Evolutionary conservation across 2,888 invertebrate species (phyloP).

Genomic region (Cephus spinipes): DNA sequence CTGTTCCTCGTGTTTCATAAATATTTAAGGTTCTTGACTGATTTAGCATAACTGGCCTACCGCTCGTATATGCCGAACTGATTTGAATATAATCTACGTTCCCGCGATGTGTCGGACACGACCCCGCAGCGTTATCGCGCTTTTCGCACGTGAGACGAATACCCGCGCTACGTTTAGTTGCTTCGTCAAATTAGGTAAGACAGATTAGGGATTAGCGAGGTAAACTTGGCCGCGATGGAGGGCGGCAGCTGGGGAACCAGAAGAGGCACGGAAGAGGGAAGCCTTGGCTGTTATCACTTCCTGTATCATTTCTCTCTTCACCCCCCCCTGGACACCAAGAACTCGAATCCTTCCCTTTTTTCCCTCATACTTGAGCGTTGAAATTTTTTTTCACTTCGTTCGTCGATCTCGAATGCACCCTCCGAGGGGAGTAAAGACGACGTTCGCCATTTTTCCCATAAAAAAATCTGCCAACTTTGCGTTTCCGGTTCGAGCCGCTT

Average conservation of each 20-base stretch:
- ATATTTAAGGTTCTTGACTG: constrained; percentile 44
- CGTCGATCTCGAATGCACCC: not conserved
- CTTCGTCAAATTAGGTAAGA: too few species aligned
- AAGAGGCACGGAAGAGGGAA: too few species aligned
- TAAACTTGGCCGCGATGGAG: too few species aligned
- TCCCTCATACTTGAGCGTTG: too few species aligned
- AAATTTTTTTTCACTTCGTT: too few species aligned
- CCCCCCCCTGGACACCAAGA: too few species aligned
- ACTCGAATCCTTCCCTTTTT: too few species aligned
- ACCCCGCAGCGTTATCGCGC: constrained; percentile 50
- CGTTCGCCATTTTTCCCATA: constrained; percentile 57
- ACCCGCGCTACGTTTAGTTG: constrained; percentile 29
- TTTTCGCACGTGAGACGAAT: constrained; percentile 56
- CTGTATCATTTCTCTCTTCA: too few species aligned
- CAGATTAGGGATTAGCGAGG: too few species aligned
- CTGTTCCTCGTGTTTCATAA: constrained; percentile 37
- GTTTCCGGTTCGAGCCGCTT: constrained; percentile 62
- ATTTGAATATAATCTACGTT: constrained; percentile 53
- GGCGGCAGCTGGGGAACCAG: too few species aligned
- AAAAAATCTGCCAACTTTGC: constrained; percentile 62
- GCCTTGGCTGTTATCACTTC: too few species aligned
- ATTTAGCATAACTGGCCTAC: constrained; percentile 22
- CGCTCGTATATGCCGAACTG: constrained; percentile 24
- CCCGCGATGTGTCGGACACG: constrained; percentile 37
- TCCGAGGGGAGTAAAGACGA: not conserved